These are phyloP conservation scores for Thaumatotibia leucotreta DNA, from an alignment of 1,140 invertebrate species.

Conservation along the genomic window DNA sequence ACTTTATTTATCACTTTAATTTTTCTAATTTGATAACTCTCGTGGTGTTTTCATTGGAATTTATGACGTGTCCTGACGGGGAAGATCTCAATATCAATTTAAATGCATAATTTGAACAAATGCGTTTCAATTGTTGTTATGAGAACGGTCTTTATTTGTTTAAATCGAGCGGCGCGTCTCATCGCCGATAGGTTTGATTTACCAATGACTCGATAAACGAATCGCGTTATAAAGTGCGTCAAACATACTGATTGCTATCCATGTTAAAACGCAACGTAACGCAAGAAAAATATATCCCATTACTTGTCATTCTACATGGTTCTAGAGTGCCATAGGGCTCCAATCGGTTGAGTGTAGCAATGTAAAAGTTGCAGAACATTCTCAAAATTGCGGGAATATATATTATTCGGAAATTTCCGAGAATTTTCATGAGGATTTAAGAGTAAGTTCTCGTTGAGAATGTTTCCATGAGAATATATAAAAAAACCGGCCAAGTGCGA, in stretches of 20 bases:
- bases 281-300: no score
- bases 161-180: background rate
- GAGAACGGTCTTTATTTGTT: slow-evolving; percentile 18
- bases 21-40: slow-evolving; percentile 72
- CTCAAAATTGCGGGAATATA: no score
- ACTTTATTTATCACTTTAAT: slow-evolving; percentile 75
- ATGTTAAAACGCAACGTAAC: no score
- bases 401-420: no score
- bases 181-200: background rate
- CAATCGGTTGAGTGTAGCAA: no score
- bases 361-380: no score
- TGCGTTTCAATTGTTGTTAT: slow-evolving; percentile 46
- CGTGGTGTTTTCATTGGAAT: slow-evolving; percentile 59
- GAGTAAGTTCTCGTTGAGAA: no score
- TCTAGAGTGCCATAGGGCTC: no score
- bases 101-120: slow-evolving; percentile 62
- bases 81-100: slow-evolving; percentile 54
- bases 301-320: no score
- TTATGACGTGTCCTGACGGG: slow-evolving; percentile 46
- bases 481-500: no score
- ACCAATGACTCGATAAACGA: background rate
- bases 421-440: no score
- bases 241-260: background rate
- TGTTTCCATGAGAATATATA: no score
- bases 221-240: background rate